Evolutionary conservation across 2,113 vertebrate genomes (phyloP), one percentile per base, ranked within the genome.

Genomic region (Daubentonia madagascariensis): DNA sequence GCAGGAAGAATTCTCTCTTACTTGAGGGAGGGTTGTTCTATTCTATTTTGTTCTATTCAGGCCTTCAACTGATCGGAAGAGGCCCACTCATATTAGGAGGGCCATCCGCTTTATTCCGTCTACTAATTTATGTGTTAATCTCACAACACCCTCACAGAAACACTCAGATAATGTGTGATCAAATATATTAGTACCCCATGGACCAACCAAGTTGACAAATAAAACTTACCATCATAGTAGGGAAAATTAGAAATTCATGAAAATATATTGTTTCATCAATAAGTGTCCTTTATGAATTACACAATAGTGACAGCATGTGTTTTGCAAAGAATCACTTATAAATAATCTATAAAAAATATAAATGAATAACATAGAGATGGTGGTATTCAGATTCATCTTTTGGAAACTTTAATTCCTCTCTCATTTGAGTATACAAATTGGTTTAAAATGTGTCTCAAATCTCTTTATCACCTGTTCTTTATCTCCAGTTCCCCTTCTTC

Each of bases 311-410:
- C 5, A 95, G 40, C 14, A 61, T 79, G 23, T 37, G n/a, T 73
- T 95, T 84, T 91, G 20, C 37, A 93, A 91, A 59, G 18, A 67
- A 79, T 91, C 75, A 95, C 37, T 68, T 83, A 75, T 59, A 35
- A 87, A n/a, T 9, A 95, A 78, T 78, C 68, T 79, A 95, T 32
- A 95, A 72, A 92, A 61, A 63, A 48, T 43, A 32, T 52, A 86
- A 86, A 25, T 50, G 35, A 93, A 18, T 84, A n/a, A 28, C 61
- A 73, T 1, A 72, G n/a, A 90, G n/a, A 90, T 37, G 17, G 1
- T 83, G 48, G 65, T 63, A 79, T 79, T 88, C 54, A 88, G 68
- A 54, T 59, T 76, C 43, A 87, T 93, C 54, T 57, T 84, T 32
- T 37, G 48, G 48, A 23, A 67, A 75, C 50, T 88, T 95, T 35